Conservation (phyloP, 2,113 vertebrate genomes). For the Alaudala cheleensis region DNA sequence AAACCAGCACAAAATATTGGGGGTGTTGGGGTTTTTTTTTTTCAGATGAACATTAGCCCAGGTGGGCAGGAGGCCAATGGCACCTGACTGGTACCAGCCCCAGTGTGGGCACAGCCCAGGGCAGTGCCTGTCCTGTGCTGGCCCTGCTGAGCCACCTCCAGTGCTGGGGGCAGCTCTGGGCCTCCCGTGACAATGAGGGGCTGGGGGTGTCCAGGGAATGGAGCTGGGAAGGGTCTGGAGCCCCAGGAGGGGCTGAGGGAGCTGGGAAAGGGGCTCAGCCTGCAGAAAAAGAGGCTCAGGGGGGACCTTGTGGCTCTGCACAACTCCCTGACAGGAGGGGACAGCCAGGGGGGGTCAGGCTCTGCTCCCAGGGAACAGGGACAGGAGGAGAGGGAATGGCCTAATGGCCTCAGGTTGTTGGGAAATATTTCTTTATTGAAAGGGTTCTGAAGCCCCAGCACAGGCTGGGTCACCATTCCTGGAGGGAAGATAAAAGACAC, state of each 20-base stretch:
- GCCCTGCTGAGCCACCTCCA: neutral
- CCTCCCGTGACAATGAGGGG: neutral
- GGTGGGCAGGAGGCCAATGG: neutral
- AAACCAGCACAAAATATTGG: neutral
- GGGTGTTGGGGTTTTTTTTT: neutral
- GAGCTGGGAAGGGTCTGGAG: neutral
- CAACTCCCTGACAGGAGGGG: neutral
- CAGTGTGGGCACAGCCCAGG: neutral
- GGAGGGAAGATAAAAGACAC: neutral
- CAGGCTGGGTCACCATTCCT: neutral
- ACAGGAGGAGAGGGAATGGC: neutral
- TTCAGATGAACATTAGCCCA: neutral
- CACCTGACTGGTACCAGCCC: neutral
- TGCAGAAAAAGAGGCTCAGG: neutral
- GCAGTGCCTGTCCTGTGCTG: neutral
- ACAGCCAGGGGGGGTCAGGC: fast-evolving
- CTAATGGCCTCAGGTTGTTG: neutral
- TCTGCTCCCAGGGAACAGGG: neutral
- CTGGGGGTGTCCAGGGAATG: fast-evolving
- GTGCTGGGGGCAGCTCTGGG: neutral
- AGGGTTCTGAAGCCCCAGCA: neutral
- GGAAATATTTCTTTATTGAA: neutral
- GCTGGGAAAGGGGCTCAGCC: neutral
- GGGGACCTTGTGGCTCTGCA: neutral
- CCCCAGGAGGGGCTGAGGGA: fast-evolving